These are phyloP conservation scores for Thymallus thymallus DNA, from an alignment of 2,113 vertebrate genomes.

Conservation along the genomic window DNA sequence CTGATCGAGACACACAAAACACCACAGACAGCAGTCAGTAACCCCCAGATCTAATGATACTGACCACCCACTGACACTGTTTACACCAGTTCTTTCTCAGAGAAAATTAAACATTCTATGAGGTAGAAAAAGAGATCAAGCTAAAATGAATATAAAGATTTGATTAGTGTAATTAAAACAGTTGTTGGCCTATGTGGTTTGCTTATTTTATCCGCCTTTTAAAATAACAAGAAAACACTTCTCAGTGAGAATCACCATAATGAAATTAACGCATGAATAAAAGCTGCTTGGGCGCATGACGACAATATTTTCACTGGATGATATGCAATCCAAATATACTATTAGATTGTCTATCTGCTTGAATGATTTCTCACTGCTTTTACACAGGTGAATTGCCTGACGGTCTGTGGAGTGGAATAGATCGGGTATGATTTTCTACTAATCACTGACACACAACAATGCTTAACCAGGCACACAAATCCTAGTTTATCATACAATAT, in stretches of 20 bases:
- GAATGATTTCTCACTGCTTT: background rate
- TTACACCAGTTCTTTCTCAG: no score
- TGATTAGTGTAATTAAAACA: no score
- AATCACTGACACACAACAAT: no score
- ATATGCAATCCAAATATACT: no score
- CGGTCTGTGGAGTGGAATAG: background rate
- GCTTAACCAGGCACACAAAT: background rate
- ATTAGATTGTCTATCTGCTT: background rate
- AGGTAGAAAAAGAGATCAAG: no score
- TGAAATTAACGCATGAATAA: background rate
- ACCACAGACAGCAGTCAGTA: background rate
- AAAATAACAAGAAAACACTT: background rate
- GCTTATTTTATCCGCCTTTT: background rate
- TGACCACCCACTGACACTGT: no score
- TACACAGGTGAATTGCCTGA: background rate
- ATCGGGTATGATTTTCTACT: background rate
- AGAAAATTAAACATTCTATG: no score
- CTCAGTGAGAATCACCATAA: background rate
- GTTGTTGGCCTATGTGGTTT: no score
- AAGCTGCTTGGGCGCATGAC: background rate
- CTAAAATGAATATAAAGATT: no score
- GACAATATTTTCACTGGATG: background rate
- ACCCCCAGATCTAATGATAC: background rate
- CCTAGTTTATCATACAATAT: background rate
- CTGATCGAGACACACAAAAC: constrained; percentile 60